phyloP scores from a whole-genome alignment of 1,140 invertebrate species.

The Saxidomus purpurata region DNA sequence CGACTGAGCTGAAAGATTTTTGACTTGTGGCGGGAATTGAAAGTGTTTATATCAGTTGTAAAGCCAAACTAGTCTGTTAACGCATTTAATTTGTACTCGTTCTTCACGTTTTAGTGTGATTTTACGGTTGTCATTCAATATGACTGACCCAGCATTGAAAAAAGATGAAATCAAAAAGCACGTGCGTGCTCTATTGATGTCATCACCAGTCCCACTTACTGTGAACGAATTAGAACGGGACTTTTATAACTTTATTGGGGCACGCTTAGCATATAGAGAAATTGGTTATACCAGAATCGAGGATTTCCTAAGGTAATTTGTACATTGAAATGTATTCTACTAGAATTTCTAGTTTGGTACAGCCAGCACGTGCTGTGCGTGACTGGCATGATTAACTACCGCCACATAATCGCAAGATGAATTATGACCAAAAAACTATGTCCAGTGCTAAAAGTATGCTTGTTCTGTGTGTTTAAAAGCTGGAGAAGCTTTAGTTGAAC shows the following conservation, averaged over 20 bases:
- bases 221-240: conserved; percentile 76
- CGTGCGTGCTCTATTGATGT: conserved; percentile 79
- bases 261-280: conserved; percentile 71
- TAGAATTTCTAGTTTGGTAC: too few relatives aligned
- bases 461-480: too few relatives aligned
- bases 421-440: neutral
- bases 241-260: conserved; percentile 76
- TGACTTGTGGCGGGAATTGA: conserved; percentile 22
- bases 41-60: too few relatives aligned
- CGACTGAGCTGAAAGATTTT: too few relatives aligned
- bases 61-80: neutral
- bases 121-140: conserved; percentile 33
- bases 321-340: too few relatives aligned
- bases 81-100: too few relatives aligned
- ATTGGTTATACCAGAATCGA: conserved; percentile 76
- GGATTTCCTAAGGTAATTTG: conserved; percentile 74
- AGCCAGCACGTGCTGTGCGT: too few relatives aligned
- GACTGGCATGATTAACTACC: too few relatives aligned
- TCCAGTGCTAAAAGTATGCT: too few relatives aligned
- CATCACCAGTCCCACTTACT: conserved; percentile 77
- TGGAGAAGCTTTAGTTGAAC: too few relatives aligned
- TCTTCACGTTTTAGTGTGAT: neutral
- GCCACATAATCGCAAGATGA: too few relatives aligned
- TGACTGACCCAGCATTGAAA: conserved; percentile 73
- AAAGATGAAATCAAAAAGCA: conserved; percentile 76